Evolutionary conservation across 2,797 vertebrate species (phyloP).

Genomic region (Aplochiton taeniatus): DNA sequence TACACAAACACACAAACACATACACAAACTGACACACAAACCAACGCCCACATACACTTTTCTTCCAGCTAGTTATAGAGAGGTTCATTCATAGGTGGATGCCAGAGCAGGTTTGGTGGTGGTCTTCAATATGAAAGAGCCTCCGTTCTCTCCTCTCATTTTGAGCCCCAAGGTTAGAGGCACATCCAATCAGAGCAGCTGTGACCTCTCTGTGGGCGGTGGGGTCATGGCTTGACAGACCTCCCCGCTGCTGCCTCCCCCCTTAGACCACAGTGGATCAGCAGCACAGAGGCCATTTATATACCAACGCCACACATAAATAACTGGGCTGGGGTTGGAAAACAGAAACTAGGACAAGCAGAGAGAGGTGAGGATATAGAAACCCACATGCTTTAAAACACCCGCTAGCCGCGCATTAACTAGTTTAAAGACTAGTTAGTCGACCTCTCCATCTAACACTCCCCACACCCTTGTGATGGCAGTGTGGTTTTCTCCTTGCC

Average conservation of each 20-base stretch:
- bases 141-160: background rate
- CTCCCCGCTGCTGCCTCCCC: conserved; percentile 21
- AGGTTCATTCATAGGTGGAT: no score
- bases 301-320: conserved; percentile 25
- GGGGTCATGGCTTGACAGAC: conserved; percentile 18
- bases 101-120: no score
- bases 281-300: conserved; percentile 23
- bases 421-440: background rate
- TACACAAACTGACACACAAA: no score
- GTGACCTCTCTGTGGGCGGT: conserved; percentile 23
- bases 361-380: background rate
- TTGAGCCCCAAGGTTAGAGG: background rate
- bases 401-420: background rate
- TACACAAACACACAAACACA: background rate
- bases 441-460: background rate
- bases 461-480: background rate
- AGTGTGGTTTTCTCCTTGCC: background rate
- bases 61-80: no score
- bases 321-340: conserved; percentile 19
- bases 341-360: conserved; percentile 37
- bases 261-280: no score
- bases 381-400: background rate
- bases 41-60: no score
- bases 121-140: no score
- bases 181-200: conserved; percentile 8